A percentile compares a stretch with the other conserved stretches of the same genome.
Evolutionary conservation across 2,888 invertebrate species (phyloP).

Genomic region (Caenorhabditis panamensis): DNA sequence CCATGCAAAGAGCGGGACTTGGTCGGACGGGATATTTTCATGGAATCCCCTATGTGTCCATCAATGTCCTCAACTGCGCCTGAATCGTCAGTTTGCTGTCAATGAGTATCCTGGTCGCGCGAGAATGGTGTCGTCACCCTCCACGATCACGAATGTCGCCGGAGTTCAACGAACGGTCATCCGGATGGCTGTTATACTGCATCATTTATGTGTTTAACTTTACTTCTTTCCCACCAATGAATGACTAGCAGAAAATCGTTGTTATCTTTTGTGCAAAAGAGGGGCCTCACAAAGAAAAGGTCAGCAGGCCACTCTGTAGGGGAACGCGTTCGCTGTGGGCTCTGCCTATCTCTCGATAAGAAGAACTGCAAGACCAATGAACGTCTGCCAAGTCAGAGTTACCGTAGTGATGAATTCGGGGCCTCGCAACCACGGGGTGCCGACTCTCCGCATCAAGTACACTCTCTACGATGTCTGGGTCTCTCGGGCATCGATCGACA

Average conservation of each 20-base stretch:
- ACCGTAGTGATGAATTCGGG: background rate
- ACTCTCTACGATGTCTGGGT: slow-evolving; percentile 4
- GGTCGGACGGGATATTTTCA: too few species aligned
- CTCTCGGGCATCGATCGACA: slow-evolving; percentile 1
- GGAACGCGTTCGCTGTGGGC: background rate
- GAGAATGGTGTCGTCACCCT: slow-evolving; percentile 16
- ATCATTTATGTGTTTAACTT: slow-evolving; percentile 1
- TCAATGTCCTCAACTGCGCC: slow-evolving; percentile 12
- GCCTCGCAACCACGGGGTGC: background rate
- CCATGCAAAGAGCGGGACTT: too few species aligned
- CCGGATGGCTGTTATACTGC: slow-evolving; percentile 16
- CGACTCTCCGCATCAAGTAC: background rate
- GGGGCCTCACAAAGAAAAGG: too few species aligned
- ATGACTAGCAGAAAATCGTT: slow-evolving; percentile 21
- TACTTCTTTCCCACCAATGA: slow-evolving; percentile 9
- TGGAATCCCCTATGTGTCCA: background rate
- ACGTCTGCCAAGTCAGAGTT: background rate
- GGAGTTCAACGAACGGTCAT: slow-evolving; percentile 54
- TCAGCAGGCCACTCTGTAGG: too few species aligned
- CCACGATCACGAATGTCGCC: slow-evolving; percentile 3
- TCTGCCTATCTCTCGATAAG: background rate
- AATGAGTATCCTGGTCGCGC: background rate
- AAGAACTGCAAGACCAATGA: slow-evolving; percentile 5
- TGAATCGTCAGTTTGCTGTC: slow-evolving; percentile 16
- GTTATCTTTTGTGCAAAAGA: background rate